Percentiles rank a stretch among this genome's conserved stretches.
phyloP scores from a whole-genome alignment of 2,888 invertebrate species.

The Petrolisthes manimaculis region DNA sequence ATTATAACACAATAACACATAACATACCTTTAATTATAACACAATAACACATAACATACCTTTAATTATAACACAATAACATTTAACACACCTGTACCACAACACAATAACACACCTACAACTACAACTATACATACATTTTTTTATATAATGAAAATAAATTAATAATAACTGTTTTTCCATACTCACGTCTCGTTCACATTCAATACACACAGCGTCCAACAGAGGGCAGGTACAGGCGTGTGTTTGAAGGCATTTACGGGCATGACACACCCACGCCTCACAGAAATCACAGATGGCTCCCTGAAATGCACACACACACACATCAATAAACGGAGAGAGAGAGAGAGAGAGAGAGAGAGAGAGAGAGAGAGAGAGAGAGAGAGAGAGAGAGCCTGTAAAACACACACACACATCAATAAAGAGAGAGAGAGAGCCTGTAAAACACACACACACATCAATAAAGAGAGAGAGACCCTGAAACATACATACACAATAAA shows the following conservation, averaged over 20 bases:
- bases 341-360: too few species aligned
- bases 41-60: too few species aligned
- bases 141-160: background rate
- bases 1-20: too few species aligned
- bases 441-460: background rate
- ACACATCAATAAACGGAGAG: background rate
- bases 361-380: background rate
- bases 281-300: slow-evolving; percentile 98
- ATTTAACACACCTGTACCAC: too few species aligned
- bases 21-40: too few species aligned
- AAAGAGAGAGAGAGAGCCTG: background rate
- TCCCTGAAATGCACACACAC: slow-evolving; percentile 75
- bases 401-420: too few species aligned
- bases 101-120: too few species aligned
- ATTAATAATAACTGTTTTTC: too few species aligned
- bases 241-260: slow-evolving; percentile 89
- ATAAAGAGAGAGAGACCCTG: background rate
- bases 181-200: slow-evolving; percentile 84
- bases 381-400: background rate
- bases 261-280: slow-evolving; percentile 96
- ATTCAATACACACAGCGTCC: slow-evolving; percentile 91
- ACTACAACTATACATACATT: background rate
- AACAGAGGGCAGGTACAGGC: slow-evolving; percentile 91
- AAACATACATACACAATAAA: background rate
- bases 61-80: too few species aligned